These are phyloP conservation scores for Coregonus clupeaformis DNA, from an alignment of 2,113 vertebrate genomes.

Conservation along the genomic window DNA sequence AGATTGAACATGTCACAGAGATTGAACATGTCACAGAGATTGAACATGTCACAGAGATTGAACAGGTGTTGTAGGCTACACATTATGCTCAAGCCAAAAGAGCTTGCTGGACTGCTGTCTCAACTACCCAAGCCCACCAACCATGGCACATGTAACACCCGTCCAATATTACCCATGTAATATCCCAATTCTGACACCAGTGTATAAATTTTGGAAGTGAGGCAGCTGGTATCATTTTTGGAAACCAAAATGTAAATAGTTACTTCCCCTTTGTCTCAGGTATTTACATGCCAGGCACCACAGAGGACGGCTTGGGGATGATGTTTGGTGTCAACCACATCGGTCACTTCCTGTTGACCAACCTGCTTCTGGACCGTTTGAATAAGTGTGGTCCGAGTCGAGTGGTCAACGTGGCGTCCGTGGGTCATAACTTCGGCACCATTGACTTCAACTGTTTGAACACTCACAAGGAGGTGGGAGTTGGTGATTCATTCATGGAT, in stretches of 20 bases:
- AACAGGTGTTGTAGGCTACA: too few relatives aligned
- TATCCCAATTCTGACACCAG: conserved; percentile 40
- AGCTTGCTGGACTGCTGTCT: too few relatives aligned
- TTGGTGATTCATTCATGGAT: conserved; percentile 19
- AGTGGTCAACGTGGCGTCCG: conserved; percentile 53
- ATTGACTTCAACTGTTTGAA: conserved; percentile 55
- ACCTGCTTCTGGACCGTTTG: conserved; percentile 56
- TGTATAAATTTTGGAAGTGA: conserved; percentile 40
- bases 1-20: too few relatives aligned
- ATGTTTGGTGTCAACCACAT: conserved; percentile 65
- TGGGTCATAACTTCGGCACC: conserved; percentile 32
- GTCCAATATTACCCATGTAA: too few relatives aligned
- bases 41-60: too few relatives aligned
- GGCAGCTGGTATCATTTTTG: conserved; percentile 5
- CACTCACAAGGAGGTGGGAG: conserved; percentile 43
- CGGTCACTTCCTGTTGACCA: conserved; percentile 65
- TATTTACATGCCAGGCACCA: conserved; percentile 53
- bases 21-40: too few relatives aligned
- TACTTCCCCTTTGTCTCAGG: conserved; percentile 40
- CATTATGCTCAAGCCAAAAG: too few relatives aligned
- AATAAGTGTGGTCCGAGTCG: conserved; percentile 52
- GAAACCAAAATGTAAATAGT: too few relatives aligned
- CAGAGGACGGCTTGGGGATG: conserved; percentile 55
- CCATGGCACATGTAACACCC: too few relatives aligned
- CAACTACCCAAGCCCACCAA: too few relatives aligned